phyloP scores from a whole-genome alignment of 2,888 invertebrate genomes.

The Axea sp. region DNA sequence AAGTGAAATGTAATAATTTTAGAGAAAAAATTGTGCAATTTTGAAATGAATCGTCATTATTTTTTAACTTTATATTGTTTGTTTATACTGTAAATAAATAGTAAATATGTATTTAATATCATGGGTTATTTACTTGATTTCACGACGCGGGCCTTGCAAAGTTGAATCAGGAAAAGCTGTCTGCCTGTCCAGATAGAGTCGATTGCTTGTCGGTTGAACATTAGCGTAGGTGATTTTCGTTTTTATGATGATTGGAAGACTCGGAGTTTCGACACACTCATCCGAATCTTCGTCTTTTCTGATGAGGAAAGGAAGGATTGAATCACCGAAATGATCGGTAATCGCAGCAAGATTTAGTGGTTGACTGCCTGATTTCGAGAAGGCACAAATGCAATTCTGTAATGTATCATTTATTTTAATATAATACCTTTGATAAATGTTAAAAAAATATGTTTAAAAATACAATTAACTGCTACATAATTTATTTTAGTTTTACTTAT shows the following conservation, averaged over 20 bases:
- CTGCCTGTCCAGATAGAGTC: slow-evolving; percentile 71
- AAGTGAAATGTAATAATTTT: no score
- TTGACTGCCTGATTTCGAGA: slow-evolving; percentile 72
- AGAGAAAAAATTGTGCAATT: no score
- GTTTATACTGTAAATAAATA: slow-evolving; percentile 2
- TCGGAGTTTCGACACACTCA: slow-evolving; percentile 53
- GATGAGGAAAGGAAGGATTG: slow-evolving; percentile 74
- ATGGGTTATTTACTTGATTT: slow-evolving; percentile 72
- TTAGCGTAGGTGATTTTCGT: slow-evolving; percentile 76
- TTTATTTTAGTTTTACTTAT: no score
- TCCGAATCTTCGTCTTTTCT: slow-evolving; percentile 34
- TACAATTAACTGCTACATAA: no score
- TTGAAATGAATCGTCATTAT: not conserved
- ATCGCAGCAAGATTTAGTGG: slow-evolving; percentile 69
- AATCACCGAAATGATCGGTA: slow-evolving; percentile 75
- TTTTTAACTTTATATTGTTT: not conserved
- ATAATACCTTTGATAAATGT: no score
- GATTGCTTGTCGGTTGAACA: slow-evolving; percentile 67
- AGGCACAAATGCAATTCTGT: slow-evolving; percentile 73
- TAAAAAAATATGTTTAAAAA: no score
- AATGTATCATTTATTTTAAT: no score
- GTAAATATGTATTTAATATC: not conserved
- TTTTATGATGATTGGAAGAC: slow-evolving; percentile 75
- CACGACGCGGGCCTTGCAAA: slow-evolving; percentile 73
- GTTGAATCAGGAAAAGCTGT: slow-evolving; percentile 75